Percentiles rank a stretch among this genome's conserved stretches.
Conservation (phyloP, 2,888 invertebrate species). For the Syrphus vitripennis region DNA sequence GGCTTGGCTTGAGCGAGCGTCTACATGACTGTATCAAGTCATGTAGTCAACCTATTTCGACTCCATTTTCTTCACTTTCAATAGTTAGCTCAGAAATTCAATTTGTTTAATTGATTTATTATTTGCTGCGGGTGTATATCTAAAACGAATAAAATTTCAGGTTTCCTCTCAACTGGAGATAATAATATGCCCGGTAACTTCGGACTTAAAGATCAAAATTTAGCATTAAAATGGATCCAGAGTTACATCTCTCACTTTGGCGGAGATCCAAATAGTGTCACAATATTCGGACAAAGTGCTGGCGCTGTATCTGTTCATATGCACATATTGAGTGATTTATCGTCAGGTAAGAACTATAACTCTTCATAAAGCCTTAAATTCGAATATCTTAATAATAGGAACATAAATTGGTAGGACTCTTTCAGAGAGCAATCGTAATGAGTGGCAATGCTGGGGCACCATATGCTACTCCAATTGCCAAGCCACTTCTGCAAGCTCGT, state of each 20-base stretch:
- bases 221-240: slow-evolving; percentile 81
- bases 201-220: slow-evolving; percentile 82
- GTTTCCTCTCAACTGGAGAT: slow-evolving; percentile 82
- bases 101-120: too few species aligned
- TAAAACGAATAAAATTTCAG: slow-evolving; percentile 68
- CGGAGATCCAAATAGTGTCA: slow-evolving; percentile 80
- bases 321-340: slow-evolving; percentile 81
- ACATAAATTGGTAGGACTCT: slow-evolving; percentile 75
- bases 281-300: slow-evolving; percentile 82
- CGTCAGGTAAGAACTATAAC: slow-evolving; percentile 76
- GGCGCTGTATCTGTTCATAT: slow-evolving; percentile 81
- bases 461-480: slow-evolving; percentile 72
- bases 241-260: slow-evolving; percentile 81
- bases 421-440: slow-evolving; percentile 81
- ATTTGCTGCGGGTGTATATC: background rate
- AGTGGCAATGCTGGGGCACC: slow-evolving; percentile 82
- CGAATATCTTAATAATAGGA: too few species aligned
- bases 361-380: too few species aligned
- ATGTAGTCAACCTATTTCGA: too few species aligned
- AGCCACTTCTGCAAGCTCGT: slow-evolving; percentile 78
- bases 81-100: too few species aligned
- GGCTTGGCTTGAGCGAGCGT: too few species aligned
- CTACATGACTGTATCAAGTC: too few species aligned
- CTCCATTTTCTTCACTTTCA: too few species aligned
- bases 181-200: slow-evolving; percentile 82